Conservation (phyloP, 2,113 vertebrate species). For the Anolis carolinensis region DNA sequence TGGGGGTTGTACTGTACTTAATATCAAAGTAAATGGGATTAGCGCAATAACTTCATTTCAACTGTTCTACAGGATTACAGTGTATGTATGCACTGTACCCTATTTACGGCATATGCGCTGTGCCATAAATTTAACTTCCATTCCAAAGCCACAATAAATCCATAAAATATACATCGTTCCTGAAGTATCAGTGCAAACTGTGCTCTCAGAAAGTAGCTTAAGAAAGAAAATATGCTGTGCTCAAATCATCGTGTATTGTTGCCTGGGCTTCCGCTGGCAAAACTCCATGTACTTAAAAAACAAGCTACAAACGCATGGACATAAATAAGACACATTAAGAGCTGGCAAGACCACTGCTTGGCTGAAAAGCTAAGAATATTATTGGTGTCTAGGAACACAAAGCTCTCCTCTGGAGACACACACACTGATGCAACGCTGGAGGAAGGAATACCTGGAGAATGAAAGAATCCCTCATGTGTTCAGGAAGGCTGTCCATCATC, state of each 20-base stretch:
- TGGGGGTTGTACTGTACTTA: no score
- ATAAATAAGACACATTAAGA: not conserved
- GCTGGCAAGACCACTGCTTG: rapidly evolving
- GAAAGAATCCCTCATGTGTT: conserved; percentile 89
- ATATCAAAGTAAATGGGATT: conserved; percentile 1
- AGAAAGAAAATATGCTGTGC: not conserved
- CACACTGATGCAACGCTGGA: not conserved
- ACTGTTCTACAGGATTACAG: not conserved
- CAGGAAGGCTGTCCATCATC: conserved; percentile 90
- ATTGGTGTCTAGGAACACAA: not conserved
- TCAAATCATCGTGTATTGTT: conserved; percentile 11
- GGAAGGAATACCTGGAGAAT: conserved; percentile 86
- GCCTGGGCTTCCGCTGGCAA: conserved; percentile 31
- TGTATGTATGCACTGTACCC: not conserved
- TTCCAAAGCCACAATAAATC: not conserved
- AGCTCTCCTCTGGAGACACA: not conserved
- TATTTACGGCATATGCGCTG: not conserved
- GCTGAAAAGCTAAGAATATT: rapidly evolving
- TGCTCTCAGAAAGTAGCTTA: conserved; percentile 4
- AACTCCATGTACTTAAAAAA: not conserved
- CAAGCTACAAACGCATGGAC: not conserved
- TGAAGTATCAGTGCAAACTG: conserved; percentile 10
- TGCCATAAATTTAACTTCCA: not conserved
- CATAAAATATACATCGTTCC: conserved; percentile 16
- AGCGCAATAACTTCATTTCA: not conserved